Evolutionary conservation across 2,113 vertebrate species (phyloP).

Genomic region (Pyxicephalus adspersus): DNA sequence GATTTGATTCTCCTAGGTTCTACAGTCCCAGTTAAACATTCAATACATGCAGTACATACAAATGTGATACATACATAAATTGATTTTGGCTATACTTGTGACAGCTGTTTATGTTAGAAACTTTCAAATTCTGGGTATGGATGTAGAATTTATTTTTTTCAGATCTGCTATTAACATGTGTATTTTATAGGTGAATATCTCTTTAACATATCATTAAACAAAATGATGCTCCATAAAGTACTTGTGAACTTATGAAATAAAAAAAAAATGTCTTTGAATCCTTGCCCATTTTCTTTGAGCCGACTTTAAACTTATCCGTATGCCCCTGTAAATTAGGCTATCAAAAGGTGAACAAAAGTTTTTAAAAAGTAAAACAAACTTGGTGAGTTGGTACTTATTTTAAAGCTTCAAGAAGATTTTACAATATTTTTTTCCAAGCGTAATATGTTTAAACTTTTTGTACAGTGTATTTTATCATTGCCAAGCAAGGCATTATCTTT

Average conservation of each 20-base stretch:
- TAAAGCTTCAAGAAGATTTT: slow-evolving; percentile 3
- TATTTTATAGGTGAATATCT: slow-evolving; percentile 20
- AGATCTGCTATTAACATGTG: neutral
- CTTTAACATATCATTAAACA: slow-evolving; percentile 24
- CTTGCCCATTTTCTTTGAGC: slow-evolving; percentile 35
- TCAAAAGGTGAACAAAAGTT: slow-evolving; percentile 38
- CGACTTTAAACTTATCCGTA: slow-evolving; percentile 48
- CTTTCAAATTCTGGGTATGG: neutral
- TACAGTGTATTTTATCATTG: neutral
- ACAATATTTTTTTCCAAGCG: slow-evolving; percentile 22
- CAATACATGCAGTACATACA: neutral
- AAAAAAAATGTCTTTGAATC: slow-evolving; percentile 33
- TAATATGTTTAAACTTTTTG: slow-evolving; percentile 16
- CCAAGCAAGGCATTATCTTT: no score
- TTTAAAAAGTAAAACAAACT: slow-evolving; percentile 15
- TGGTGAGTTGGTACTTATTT: slow-evolving; percentile 9
- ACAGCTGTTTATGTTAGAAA: neutral
- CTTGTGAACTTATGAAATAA: slow-evolving; percentile 23
- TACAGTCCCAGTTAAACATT: neutral
- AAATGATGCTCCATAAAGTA: slow-evolving; percentile 25
- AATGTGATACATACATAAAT: no score
- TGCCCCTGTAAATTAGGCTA: slow-evolving; percentile 39
- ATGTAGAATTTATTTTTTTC: neutral
- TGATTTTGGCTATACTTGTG: neutral
- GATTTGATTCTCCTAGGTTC: neutral